These are phyloP conservation scores for Chiloscyllium plagiosum DNA, from an alignment of 2,113 vertebrate species.

Conservation along the genomic window DNA sequence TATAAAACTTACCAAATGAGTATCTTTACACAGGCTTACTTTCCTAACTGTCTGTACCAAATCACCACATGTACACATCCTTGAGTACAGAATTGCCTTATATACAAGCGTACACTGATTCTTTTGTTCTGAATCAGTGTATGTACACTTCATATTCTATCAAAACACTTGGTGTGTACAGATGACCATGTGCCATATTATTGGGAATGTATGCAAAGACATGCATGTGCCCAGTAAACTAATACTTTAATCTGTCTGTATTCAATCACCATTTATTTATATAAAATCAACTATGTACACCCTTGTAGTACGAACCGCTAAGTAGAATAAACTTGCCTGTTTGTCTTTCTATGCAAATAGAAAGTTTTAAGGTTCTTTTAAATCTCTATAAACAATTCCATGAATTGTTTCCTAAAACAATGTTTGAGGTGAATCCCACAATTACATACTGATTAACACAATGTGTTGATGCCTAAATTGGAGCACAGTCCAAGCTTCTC, in stretches of 20 bases:
- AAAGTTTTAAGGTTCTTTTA: slow-evolving; percentile 28
- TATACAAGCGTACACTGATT: not conserved
- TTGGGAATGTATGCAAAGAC: not conserved
- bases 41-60: not conserved
- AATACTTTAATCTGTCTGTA: not conserved
- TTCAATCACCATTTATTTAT: slow-evolving; percentile 23
- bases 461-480: slow-evolving; percentile 30
- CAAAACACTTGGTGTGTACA: not conserved
- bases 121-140: slow-evolving; percentile 27
- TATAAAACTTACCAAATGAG: not conserved
- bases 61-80: slow-evolving; percentile 4
- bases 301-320: not conserved
- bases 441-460: slow-evolving; percentile 30
- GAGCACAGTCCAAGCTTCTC: slow-evolving; percentile 9
- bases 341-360: slow-evolving; percentile 33
- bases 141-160: not conserved
- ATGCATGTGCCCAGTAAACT: not conserved
- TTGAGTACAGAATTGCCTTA: not conserved
- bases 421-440: slow-evolving; percentile 27
- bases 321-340: not conserved
- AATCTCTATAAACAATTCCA: slow-evolving; percentile 32
- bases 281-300: not conserved
- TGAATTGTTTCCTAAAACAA: slow-evolving; percentile 35
- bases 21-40: not conserved
- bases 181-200: slow-evolving; percentile 6